Conservation (phyloP, 2,113 vertebrate genomes). For the Cettia cetti region DNA sequence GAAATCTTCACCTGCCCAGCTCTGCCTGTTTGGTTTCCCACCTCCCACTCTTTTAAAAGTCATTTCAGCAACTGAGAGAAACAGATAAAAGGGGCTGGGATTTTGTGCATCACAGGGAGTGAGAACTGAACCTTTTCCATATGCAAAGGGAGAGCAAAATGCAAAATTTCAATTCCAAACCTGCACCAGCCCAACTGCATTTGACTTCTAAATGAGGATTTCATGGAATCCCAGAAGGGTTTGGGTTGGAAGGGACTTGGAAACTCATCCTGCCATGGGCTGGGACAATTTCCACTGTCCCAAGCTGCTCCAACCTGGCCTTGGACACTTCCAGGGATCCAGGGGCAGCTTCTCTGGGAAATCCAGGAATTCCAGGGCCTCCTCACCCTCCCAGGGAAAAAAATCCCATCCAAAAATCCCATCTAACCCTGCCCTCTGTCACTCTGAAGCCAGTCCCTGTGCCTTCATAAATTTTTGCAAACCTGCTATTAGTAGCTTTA, state of each 20-base stretch:
- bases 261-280: not conserved
- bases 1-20: not conserved
- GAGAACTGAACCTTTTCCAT: not conserved
- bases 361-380: not conserved
- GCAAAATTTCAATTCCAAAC: not conserved
- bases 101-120: not conserved
- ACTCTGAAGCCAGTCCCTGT: not conserved
- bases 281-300: not conserved
- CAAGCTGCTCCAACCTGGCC: not conserved
- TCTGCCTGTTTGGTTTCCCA: not conserved
- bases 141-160: not conserved
- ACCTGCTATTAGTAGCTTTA: not conserved
- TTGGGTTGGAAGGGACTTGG: not conserved
- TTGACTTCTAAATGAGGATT: not conserved
- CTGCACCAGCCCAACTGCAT: not conserved
- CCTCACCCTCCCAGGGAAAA: not conserved
- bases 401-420: not conserved
- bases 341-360: not conserved
- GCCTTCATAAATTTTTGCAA: not conserved
- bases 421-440: not conserved
- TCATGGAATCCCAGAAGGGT: not conserved
- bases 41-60: not conserved
- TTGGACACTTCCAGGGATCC: not conserved
- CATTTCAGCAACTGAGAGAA: not conserved
- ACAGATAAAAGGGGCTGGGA: not conserved